Conservation (phyloP, 2,113 vertebrate genomes). For the Dryoscopus gambensis region DNA sequence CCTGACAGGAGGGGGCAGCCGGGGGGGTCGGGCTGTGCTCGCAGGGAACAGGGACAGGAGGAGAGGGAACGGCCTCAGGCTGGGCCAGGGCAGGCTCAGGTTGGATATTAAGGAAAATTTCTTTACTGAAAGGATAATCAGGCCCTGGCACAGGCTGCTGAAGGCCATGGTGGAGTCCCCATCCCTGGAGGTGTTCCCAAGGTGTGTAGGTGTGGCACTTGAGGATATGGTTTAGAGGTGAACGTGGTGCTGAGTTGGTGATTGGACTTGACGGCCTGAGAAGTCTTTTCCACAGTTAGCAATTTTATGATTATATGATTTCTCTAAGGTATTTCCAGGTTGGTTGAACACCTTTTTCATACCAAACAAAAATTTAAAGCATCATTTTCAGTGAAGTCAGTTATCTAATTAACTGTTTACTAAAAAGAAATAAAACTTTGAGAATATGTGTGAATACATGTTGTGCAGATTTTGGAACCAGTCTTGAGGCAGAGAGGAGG, state of each 20-base stretch:
- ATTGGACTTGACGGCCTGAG: rapidly evolving
- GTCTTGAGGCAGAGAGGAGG: background rate
- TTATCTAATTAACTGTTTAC: background rate
- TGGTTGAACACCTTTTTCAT: background rate
- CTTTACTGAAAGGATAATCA: background rate
- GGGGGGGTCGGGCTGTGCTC: background rate
- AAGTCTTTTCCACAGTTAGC: background rate
- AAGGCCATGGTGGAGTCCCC: background rate
- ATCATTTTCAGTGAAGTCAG: background rate
- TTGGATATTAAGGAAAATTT: rapidly evolving
- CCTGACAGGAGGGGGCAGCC: background rate
- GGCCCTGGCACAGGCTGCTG: background rate
- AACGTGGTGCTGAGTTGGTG: background rate
- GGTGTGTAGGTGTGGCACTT: background rate
- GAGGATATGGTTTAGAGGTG: background rate
- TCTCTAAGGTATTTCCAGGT: background rate
- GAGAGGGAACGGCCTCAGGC: background rate
- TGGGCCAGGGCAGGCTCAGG: rapidly evolving
- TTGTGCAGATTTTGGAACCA: background rate
- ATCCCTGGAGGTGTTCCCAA: background rate
- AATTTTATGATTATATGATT: background rate
- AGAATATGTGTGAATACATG: background rate
- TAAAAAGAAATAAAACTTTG: background rate
- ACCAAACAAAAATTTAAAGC: background rate
- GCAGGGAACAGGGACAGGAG: background rate